These are phyloP conservation scores for Manacus vitellinus DNA, from an alignment of 2,113 vertebrate species.

Conservation along the genomic window DNA sequence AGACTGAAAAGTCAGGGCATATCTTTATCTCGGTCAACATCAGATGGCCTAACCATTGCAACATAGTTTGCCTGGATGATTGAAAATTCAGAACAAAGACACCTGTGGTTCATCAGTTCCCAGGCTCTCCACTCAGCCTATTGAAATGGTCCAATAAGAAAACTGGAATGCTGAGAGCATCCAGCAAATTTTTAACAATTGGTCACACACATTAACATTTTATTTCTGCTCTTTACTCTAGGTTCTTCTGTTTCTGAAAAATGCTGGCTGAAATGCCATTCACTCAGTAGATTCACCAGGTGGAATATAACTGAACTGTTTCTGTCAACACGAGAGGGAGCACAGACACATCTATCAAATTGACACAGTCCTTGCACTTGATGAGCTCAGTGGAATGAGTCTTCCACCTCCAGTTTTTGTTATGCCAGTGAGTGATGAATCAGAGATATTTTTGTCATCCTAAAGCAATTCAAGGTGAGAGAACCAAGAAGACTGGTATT, in stretches of 20 bases:
- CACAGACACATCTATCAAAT: slow-evolving; percentile 23
- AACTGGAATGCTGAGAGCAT: background rate
- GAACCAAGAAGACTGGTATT: background rate
- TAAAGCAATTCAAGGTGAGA: slow-evolving; percentile 53
- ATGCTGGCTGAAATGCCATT: background rate
- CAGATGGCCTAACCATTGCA: background rate
- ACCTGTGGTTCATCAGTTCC: background rate
- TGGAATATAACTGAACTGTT: background rate
- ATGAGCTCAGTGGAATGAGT: slow-evolving; percentile 5
- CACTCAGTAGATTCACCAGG: background rate
- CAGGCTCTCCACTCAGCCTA: background rate
- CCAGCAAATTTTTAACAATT: background rate
- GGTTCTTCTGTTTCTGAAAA: background rate
- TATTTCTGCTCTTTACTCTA: background rate
- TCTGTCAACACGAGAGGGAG: slow-evolving; percentile 15
- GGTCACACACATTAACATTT: background rate
- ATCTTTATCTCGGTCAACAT: background rate
- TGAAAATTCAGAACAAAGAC: background rate
- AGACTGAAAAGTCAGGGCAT: background rate
- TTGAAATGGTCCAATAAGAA: background rate
- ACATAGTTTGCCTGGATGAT: background rate
- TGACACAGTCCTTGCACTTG: slow-evolving; percentile 29
- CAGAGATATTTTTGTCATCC: slow-evolving; percentile 51
- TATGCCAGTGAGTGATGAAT: slow-evolving; percentile 29
- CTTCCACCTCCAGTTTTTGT: slow-evolving; percentile 39